Base-by-base conservation (phyloP, 1,140 invertebrate genomes). In the Phthorimaea operculella region DNA sequence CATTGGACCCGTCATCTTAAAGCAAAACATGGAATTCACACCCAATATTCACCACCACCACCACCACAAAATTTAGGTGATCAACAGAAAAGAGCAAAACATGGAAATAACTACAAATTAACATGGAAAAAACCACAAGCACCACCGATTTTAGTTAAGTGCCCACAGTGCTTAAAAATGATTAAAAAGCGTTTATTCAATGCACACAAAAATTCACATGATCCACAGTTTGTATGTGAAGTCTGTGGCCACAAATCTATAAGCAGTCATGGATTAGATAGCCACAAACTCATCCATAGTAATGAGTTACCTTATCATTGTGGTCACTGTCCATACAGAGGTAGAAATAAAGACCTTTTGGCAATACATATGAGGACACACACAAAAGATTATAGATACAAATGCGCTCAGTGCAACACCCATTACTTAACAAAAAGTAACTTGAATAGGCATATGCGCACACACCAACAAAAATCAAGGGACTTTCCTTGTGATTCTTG, bases 371-470 rank as follows among this genome's bases (percentile, higher is more conserved):
- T 87, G 77, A 65, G 83, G 45, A 82, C 76, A 6, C 87, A 87
- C 51, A 85, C 83, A 39, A 81, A 78, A 54, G 87, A 83, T 65
- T 86, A 81, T 49, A 75, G 80, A 33, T 88, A 87, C 51, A 75
- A 78, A 74, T 88, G 87, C 62, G 82, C 86, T 28, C 73, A 86
- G 69, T 88, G 87, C 56, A 76, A 76, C 0, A 86, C 87, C 36
- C 62, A 77, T 47, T 88, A 87, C 56, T 63, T 85, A 6, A 86
- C 85, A 55, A 86, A 84, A 55, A 86, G 85, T 55, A 87, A 88
- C 63, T 68, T 88, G 17, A 86, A 87, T 12, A 79, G 76, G 48
- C 87, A 88, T 54, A 68, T 76, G 61, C 64, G 76, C 7, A 82
- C 76, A 57, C 81, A 84, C 51, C 79, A 80, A 62, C 79, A 80